Conservation (phyloP, 2,888 invertebrate genomes). For the Erebia ligea region DNA sequence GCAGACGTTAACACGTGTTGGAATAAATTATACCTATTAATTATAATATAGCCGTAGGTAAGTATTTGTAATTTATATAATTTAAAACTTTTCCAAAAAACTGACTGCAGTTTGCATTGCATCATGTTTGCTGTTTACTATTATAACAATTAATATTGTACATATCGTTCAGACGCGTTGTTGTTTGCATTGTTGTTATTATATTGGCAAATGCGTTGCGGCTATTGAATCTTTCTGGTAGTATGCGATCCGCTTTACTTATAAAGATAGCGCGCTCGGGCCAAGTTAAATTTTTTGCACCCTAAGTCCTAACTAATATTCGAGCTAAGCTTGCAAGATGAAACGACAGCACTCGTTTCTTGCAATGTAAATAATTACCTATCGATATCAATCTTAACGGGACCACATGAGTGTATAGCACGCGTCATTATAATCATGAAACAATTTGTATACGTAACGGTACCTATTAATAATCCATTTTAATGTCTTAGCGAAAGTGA, state of each 20-base stretch:
- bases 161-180: no score
- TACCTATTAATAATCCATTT: not conserved
- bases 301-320: no score
- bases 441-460: slow-evolving; percentile 5
- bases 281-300: no score
- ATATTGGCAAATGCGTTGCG: no score
- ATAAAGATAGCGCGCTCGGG: no score
- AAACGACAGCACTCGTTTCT: no score
- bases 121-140: no score
- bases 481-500: not conserved
- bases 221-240: no score
- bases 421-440: slow-evolving; percentile 2
- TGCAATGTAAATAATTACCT: slow-evolving; percentile 1
- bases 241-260: no score
- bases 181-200: no score
- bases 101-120: no score
- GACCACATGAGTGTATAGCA: slow-evolving; percentile 4
- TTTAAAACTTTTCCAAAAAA: not conserved
- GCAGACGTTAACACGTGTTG: slow-evolving; percentile 1
- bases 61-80: not conserved
- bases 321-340: not conserved
- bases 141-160: no score
- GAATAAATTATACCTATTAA: not conserved
- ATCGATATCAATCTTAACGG: slow-evolving; percentile 11
- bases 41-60: not conserved